Percentiles rank a stretch among this genome's conserved stretches.
phyloP scores from a whole-genome alignment of 2,888 invertebrate species.

The Erebia palarica region DNA sequence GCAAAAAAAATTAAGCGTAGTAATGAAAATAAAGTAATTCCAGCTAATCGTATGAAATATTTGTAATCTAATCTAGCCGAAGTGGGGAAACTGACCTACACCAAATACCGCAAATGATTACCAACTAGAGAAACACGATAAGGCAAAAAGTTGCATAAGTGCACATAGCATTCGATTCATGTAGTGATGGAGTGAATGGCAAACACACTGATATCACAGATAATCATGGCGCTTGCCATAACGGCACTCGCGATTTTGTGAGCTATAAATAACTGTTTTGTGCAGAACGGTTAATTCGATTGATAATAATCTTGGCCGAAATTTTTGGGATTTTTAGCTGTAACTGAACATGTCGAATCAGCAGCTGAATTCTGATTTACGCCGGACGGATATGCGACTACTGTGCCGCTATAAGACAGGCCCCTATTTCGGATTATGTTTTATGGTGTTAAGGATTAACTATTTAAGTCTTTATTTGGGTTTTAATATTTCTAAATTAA shows the following conservation, averaged over 20 bases:
- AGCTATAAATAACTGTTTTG: slow-evolving; percentile 26
- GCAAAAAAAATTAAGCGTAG: slow-evolving; percentile 1
- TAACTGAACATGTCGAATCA: neutral
- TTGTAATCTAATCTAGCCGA: slow-evolving; percentile 69
- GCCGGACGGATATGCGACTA: neutral
- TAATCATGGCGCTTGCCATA: slow-evolving; percentile 8
- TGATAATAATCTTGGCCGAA: slow-evolving; percentile 6
- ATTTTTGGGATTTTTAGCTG: neutral
- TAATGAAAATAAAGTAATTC: slow-evolving; percentile 10
- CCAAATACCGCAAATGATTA: slow-evolving; percentile 60
- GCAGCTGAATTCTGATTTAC: neutral
- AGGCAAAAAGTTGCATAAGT: slow-evolving; percentile 64
- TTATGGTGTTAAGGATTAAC: too few species aligned
- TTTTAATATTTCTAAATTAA: too few species aligned
- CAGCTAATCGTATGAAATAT: slow-evolving; percentile 35
- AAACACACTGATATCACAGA: slow-evolving; percentile 23
- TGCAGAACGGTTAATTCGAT: slow-evolving; percentile 28
- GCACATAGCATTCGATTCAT: slow-evolving; percentile 38
- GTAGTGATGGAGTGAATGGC: slow-evolving; percentile 13
- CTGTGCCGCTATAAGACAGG: too few species aligned
- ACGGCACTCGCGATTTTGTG: slow-evolving; percentile 26
- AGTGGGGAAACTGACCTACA: slow-evolving; percentile 73
- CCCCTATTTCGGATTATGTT: too few species aligned
- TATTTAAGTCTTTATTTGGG: too few species aligned
- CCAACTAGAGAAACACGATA: slow-evolving; percentile 54